phyloP scores from a whole-genome alignment of 2,113 vertebrate species.

The Anarrhichthys ocellatus region DNA sequence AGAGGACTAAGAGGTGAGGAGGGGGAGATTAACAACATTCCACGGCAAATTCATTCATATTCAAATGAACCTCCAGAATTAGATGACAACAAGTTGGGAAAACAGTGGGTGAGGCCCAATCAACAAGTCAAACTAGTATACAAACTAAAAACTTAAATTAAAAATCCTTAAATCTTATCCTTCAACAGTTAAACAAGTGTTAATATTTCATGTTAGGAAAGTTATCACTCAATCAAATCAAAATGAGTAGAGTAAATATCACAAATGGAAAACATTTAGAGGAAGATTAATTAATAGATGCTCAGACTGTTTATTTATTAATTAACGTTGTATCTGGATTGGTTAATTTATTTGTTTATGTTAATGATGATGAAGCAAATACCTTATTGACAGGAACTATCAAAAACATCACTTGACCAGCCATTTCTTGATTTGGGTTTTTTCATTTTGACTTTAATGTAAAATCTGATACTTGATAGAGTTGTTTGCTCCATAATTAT shows the following conservation, averaged over 20 bases:
- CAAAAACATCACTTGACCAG: constrained; percentile 1
- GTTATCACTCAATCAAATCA: constrained; percentile 50
- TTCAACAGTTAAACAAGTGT: constrained; percentile 52
- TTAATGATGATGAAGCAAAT: constrained; percentile 17
- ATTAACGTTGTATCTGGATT: constrained; percentile 11
- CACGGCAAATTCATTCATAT: constrained; percentile 70
- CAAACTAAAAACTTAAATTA: constrained; percentile 33
- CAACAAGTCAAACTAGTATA: constrained; percentile 49
- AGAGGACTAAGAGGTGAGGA: constrained; percentile 82
- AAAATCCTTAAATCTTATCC: constrained; percentile 23
- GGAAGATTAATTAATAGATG: constrained; percentile 45
- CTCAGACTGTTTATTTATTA: constrained; percentile 27
- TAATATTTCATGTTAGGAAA: constrained; percentile 71
- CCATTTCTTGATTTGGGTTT: not conserved
- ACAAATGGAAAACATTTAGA: constrained; percentile 38
- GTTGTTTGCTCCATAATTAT: not conserved
- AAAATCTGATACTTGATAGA: not conserved
- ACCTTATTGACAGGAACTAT: not conserved
- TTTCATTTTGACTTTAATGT: not conserved
- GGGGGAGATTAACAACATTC: constrained; percentile 79
- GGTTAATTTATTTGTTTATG: constrained; percentile 7
- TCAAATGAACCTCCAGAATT: constrained; percentile 68
- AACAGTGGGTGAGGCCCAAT: constrained; percentile 44
- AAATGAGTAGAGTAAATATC: constrained; percentile 31
- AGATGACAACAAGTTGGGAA: constrained; percentile 48